Base-by-base conservation (phyloP, 2,888 invertebrate genomes). In the Empis livida region DNA sequence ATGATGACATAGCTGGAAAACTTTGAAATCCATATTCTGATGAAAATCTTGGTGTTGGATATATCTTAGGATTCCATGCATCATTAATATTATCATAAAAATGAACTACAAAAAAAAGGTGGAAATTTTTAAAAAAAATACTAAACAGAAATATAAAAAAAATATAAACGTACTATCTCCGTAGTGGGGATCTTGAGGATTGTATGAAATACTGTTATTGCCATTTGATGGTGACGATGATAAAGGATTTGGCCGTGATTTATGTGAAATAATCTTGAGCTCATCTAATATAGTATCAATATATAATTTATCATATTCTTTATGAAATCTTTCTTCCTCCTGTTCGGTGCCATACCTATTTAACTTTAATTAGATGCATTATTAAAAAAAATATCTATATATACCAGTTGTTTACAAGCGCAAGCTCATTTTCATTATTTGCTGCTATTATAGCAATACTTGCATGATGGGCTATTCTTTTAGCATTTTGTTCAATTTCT, bases 21-120 rank as follows among this genome's bases (percentile, higher is more conserved):
- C 94, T 87, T 67, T 97, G 96, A 55, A 88, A 84, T 1, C 99
- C 99, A 62, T 92, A 99, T 67, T 99, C 99, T 0, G 97, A 95
- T 5, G 84, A 81, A 67, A 97, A 96, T 57, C 97, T 75, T 1
- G 93, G 80, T 13, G 77, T 75, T 0, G 87, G 87, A 63, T 84
- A 94, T 8, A 77, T 80, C 49, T 74, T 76, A 43, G 79, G 74
- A 58, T 86, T 72, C 92, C 93, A 97, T 46, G 82, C 79, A 59
- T 97, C 83, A 20, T 72, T 69, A 0, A 80, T 46, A 60, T 95
- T 93, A 58, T 90, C 84, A 67, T 99, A 97, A 63, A 82, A 90
- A 63, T 97, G 96, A 9, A 86, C 83, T 84, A 57, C 37, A 71
- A 71, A 6, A 10, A 31, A 23, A 17, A 11, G 30, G 13, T 31